Evolutionary conservation across 2,113 vertebrate species (phyloP).

Genomic region (Pogonocichla stellata): DNA sequence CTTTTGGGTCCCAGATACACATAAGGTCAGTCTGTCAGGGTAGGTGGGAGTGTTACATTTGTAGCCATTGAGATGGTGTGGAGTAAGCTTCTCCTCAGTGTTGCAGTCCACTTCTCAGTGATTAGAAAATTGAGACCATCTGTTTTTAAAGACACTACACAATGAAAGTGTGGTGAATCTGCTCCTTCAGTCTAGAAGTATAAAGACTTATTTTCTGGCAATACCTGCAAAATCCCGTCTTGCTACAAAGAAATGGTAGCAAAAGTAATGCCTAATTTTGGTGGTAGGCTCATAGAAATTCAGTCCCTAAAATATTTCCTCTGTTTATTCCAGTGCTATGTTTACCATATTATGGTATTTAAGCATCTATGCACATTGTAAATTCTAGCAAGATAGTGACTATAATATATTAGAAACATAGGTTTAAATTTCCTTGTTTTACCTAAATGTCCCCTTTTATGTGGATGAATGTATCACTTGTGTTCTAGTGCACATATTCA

Average conservation of each 20-base stretch:
- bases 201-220: background rate
- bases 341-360: background rate
- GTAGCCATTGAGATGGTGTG: background rate
- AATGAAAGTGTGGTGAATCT: background rate
- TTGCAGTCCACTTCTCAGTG: rapidly evolving
- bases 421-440: background rate
- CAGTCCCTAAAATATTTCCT: background rate
- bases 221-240: background rate
- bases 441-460: background rate
- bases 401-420: background rate
- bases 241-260: background rate
- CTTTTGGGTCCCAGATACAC: background rate
- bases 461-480: background rate
- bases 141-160: background rate
- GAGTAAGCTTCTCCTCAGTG: background rate
- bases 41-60: background rate
- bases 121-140: background rate
- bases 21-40: background rate
- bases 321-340: background rate
- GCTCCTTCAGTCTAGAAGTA: background rate
- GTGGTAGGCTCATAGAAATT: background rate
- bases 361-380: background rate
- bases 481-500: background rate
- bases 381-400: background rate
- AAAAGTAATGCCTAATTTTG: background rate